Conservation (phyloP, 2,888 invertebrate genomes). For the Poecilobothrus nobilitatus region DNA sequence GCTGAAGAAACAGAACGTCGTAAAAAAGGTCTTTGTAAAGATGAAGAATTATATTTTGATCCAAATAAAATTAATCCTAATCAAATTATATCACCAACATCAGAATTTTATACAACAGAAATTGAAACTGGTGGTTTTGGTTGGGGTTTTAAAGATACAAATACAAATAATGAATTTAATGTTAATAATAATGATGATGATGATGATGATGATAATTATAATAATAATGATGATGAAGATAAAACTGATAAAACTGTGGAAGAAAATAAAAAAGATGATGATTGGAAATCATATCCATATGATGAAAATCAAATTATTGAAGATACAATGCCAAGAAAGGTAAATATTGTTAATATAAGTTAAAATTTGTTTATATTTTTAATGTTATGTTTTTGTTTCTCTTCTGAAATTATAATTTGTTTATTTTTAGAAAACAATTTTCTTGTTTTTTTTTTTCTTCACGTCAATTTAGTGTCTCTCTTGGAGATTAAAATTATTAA, state of each 20-base stretch:
- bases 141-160: conserved; percentile 28
- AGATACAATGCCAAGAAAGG: conserved; percentile 49
- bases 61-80: background rate
- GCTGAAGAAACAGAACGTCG: conserved; percentile 44
- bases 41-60: conserved; percentile 25
- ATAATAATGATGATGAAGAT: conserved; percentile 26
- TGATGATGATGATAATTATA: conserved; percentile 15
- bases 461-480: no score
- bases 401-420: background rate
- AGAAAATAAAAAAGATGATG: conserved; percentile 28
- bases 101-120: conserved; percentile 69
- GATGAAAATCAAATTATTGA: conserved; percentile 33
- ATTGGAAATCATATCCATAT: conserved; percentile 42
- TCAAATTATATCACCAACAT: conserved; percentile 38
- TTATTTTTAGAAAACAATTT: background rate
- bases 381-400: background rate
- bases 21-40: conserved; percentile 34
- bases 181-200: conserved; percentile 10
- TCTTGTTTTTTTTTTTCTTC: background rate
- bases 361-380: conserved; percentile 30
- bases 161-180: conserved; percentile 12
- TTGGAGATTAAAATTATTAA: no score
- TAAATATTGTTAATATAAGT: conserved; percentile 53
- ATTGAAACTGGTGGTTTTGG: conserved; percentile 54
- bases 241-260: conserved; percentile 28